Base-by-base conservation (phyloP, 2,888 invertebrate genomes). In the Agriotes lineatus region DNA sequence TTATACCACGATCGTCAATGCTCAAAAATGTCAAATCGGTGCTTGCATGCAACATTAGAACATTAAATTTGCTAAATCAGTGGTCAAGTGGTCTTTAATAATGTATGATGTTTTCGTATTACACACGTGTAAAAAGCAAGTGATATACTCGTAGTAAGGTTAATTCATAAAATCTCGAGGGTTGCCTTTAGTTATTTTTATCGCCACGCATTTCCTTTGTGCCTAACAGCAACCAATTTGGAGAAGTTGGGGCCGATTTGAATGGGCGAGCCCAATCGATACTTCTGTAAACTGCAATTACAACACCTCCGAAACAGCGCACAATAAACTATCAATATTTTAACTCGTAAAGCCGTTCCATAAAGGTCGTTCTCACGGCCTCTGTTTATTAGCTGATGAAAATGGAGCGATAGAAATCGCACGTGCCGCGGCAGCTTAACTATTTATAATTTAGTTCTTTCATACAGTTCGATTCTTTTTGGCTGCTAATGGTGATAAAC, bases 361-460 rank as follows among this genome's bases (percentile, higher is more conserved):
- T 70, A 70, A 58, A 66, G 57, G 65, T 35, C 52, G 33, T 66
- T 62, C 61, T 61, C 66, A 58, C 62, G 66, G 62, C 57, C 37
- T 57, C 61, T 58, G 69, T 66, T 70, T 70, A 68, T 69, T 72
- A 74, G 64, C 68, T 69, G 71, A 72, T 74, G 71, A 71, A 74
- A 68, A 65, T 57, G 59, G 72, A 45, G 42, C 69, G 72, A 74
- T 73, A 73, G 73, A 71, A 74, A 57, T 58, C 67, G 72, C 70
- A 74, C 75, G 75, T 74, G 75, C 74, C 56, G 35, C 62, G 45
- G 74, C 72, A 75, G 54, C 70, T 75, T 75, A 74, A 74, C 70
- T 69, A 69, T 74, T 73, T 71, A 72, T 73, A 74, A 75, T 75
- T 75, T 67, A 64, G 59, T 63, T 67, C 63, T 66, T 59, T 60